Conservation (phyloP, 2,797 vertebrate species). For the Rhabdomys pumilio region DNA sequence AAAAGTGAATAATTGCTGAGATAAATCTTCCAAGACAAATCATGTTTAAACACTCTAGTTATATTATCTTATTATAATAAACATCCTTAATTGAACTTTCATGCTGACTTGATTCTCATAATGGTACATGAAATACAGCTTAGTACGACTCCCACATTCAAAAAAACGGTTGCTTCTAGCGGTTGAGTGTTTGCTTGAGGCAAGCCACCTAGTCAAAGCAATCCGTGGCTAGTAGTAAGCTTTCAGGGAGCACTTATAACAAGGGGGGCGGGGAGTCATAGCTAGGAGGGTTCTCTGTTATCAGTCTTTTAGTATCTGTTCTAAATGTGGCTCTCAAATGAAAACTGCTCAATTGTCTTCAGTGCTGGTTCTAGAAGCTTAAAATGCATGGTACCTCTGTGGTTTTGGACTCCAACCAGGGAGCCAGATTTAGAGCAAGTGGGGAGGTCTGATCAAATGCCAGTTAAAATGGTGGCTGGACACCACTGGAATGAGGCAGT, state of each 20-base stretch:
- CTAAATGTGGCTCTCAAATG: conserved; percentile 23
- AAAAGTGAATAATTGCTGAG: conserved; percentile 37
- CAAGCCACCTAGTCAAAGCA: background rate
- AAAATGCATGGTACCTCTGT: background rate
- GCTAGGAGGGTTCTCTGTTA: background rate
- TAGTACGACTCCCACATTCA: background rate
- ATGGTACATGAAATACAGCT: background rate
- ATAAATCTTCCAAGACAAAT: conserved; percentile 65
- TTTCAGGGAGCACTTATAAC: background rate
- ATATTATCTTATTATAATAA: conserved; percentile 66
- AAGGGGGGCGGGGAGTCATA: background rate
- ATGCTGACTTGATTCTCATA: conserved; percentile 46
- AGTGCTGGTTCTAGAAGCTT: background rate
- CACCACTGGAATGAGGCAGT: background rate
- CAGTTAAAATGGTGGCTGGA: background rate
- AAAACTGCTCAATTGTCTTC: conserved; percentile 29
- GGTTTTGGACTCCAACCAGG: background rate
- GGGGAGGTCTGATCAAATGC: background rate
- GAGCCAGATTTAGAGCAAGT: background rate
- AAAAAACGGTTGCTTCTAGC: background rate
- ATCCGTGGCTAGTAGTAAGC: background rate
- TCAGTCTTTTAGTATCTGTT: background rate
- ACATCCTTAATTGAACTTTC: conserved; percentile 30
- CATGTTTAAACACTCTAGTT: conserved; percentile 61
- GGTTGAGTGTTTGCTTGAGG: background rate